phyloP scores from a whole-genome alignment of 2,888 invertebrate genomes.

The Ormia ochracea region DNA sequence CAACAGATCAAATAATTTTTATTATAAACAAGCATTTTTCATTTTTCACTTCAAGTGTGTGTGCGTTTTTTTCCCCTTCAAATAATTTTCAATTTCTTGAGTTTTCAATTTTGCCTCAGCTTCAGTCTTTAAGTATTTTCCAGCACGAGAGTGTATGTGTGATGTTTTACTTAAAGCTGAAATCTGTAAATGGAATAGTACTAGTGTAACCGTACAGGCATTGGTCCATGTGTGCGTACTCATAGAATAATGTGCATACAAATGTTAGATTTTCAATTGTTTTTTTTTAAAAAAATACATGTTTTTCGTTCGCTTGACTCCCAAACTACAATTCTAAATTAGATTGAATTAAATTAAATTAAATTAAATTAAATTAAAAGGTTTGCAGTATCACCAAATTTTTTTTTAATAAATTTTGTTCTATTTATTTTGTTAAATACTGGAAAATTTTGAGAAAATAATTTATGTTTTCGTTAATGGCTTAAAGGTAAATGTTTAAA shows the following conservation, averaged over 20 bases:
- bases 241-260: slow-evolving; percentile 8
- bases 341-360: too few species aligned
- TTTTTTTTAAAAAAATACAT: slow-evolving; percentile 19
- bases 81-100: slow-evolving; percentile 8
- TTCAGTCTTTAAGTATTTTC: slow-evolving; percentile 14
- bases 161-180: slow-evolving; percentile 9
- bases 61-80: too few species aligned
- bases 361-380: too few species aligned
- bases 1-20: neutral
- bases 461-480: slow-evolving; percentile 36
- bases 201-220: neutral
- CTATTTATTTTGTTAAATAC: too few species aligned
- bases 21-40: slow-evolving; percentile 55
- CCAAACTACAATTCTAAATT: neutral
- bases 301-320: neutral
- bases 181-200: neutral
- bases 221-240: neutral
- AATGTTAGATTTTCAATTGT: slow-evolving; percentile 36
- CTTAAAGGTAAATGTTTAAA: slow-evolving; percentile 24
- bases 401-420: too few species aligned
- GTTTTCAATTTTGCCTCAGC: neutral
- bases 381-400: too few species aligned
- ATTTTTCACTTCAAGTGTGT: slow-evolving; percentile 58
- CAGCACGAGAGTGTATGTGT: neutral
- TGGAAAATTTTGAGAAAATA: neutral